Conservation (phyloP, 2,797 vertebrate species). For the Acomys russatus region DNA sequence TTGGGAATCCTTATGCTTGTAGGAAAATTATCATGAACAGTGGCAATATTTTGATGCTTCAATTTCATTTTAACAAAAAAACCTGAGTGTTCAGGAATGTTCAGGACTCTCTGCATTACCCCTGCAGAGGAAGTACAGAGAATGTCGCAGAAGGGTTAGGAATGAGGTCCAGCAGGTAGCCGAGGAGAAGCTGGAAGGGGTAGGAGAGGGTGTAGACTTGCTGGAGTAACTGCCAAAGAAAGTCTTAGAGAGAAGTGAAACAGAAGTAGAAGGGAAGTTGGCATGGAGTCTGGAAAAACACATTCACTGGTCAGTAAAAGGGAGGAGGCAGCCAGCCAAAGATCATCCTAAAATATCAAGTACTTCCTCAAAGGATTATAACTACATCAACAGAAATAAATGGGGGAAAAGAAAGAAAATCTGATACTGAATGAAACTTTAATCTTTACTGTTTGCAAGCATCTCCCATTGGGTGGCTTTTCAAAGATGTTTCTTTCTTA, state of each 20-base stretch:
- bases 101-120: background rate
- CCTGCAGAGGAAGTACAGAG: background rate
- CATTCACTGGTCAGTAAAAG: background rate
- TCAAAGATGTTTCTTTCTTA: slow-evolving; percentile 82
- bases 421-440: background rate
- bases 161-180: background rate
- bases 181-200: background rate
- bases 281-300: background rate
- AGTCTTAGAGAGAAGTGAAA: background rate
- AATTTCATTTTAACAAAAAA: background rate
- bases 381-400: background rate
- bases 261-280: background rate
- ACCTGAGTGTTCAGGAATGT: background rate
- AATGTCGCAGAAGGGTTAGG: accelerated
- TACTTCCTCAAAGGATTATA: background rate
- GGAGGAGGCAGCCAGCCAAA: background rate
- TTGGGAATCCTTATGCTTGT: background rate
- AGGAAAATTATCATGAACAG: background rate
- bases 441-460: background rate
- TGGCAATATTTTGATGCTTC: background rate
- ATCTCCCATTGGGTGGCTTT: background rate
- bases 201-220: background rate
- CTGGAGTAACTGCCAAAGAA: background rate
- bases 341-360: background rate
- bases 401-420: background rate